Evolutionary conservation across 1,140 invertebrate genomes (phyloP).

Genomic region (Pseudomyrmex flavicornis): DNA sequence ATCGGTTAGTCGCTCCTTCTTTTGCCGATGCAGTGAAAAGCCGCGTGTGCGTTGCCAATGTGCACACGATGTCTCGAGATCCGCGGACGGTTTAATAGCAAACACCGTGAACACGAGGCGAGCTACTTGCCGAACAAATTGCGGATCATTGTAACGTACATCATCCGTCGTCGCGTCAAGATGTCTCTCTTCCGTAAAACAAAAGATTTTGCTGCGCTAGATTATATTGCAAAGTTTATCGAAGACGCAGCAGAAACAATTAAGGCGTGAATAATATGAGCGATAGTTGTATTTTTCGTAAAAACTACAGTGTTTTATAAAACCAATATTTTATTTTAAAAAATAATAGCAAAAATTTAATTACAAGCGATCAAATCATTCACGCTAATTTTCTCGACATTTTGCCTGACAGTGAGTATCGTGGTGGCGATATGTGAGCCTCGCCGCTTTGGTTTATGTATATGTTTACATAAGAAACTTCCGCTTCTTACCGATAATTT

Average conservation of each 20-base stretch:
- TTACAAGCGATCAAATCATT: background rate
- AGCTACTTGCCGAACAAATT: constrained; percentile 35
- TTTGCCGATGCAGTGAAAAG: constrained; percentile 56
- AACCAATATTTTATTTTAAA: background rate
- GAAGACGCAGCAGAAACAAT: background rate
- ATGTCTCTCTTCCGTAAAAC: background rate
- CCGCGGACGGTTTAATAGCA: constrained; percentile 29
- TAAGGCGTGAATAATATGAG: no score
- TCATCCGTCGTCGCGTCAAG: constrained; percentile 29
- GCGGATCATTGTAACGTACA: constrained; percentile 50
- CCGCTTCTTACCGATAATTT: constrained; percentile 35
- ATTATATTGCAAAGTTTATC: background rate
- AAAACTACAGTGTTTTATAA: background rate
- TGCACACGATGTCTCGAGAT: constrained; percentile 21
- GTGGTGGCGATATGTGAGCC: background rate
- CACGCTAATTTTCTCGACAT: background rate
- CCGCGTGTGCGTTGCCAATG: constrained; percentile 30
- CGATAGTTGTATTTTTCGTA: no score
- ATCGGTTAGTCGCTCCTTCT: constrained; percentile 55
- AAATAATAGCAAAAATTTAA: background rate
- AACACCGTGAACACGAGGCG: constrained; percentile 18
- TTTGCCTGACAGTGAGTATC: background rate
- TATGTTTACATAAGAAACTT: constrained; percentile 7
- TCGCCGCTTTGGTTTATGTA: background rate
- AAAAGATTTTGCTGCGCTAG: background rate